Conservation (phyloP, 2,113 vertebrate species). For the Phyllostomus hastatus region DNA sequence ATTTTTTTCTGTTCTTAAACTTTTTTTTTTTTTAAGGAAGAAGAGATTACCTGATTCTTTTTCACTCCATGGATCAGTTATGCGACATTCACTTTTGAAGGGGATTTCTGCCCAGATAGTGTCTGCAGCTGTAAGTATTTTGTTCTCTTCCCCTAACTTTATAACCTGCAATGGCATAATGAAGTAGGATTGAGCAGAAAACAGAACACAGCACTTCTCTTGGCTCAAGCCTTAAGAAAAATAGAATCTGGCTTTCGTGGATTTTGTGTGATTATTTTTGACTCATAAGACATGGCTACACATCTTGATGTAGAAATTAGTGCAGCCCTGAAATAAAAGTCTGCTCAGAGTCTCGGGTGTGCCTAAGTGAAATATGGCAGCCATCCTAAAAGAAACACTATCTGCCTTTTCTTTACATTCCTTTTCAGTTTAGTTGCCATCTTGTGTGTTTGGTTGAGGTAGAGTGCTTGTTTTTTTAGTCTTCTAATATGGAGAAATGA, state of each 20-base stretch:
- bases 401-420: constrained; percentile 18
- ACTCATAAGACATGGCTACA: constrained; percentile 40
- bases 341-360: constrained; percentile 27
- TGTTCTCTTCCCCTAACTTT: not conserved
- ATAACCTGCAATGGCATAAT: constrained; percentile 50
- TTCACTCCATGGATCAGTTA: constrained; percentile 91
- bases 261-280: constrained; percentile 63
- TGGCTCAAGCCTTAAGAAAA: constrained; percentile 46
- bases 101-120: constrained; percentile 97
- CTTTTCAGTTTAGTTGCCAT: constrained; percentile 37
- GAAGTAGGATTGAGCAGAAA: constrained; percentile 50
- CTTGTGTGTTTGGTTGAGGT: constrained; percentile 33
- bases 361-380: constrained; percentile 32
- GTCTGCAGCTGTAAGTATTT: constrained; percentile 92
- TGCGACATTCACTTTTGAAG: constrained; percentile 91
- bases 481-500: constrained; percentile 39
- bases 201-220: constrained; percentile 36
- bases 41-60: constrained; percentile 83
- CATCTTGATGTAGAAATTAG: constrained; percentile 62
- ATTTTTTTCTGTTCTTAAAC: not conserved
- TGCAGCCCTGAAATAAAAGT: constrained; percentile 36
- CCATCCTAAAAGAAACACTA: not conserved
- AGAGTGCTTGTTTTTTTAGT: constrained; percentile 1
- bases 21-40: constrained; percentile 74
- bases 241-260: constrained; percentile 50